Base-by-base conservation (phyloP, 2,888 invertebrate genomes). In the Hypomecis punctinalis region DNA sequence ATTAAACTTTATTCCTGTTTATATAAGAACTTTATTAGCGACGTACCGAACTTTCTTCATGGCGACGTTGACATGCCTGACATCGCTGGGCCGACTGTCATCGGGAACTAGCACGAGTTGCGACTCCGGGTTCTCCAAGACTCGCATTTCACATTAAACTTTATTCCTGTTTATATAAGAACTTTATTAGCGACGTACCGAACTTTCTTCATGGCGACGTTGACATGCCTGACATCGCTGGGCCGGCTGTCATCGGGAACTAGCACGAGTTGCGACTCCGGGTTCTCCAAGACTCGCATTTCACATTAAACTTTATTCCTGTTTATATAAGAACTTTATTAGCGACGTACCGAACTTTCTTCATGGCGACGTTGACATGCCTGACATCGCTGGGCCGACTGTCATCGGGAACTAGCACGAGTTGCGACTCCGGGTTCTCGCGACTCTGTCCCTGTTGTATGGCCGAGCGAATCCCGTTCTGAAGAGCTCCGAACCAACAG, bases 401-500 rank as follows among this genome's bases (percentile, higher is more conserved):
- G 59, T 89, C 80, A 68, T 90, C 89, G 6, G 88, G 84, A 67
- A 90, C 90, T 0, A 90, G 76, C 65, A 90, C 84, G 0, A 86
- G 80, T 77, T 86, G 91, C n/a, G 89, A 82, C 66, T 90, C 90
- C 0, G 89, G 86, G 68, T 87, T 79, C 74, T 93, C 91, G 0
- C 92, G 80, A 64, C 94, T 91, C 75, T 93, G 91, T 0, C 95
- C 94, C 70, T 94, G 93, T 76, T 97, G 96, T 75, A 97, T 95
- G 10, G 98, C 98, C 11, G 96, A 96, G 3, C 97, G 96, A 74
- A 98, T 98, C 33, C 97, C 97, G 77, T 96, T 95, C 85, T 99
- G 99, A 75, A 99, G 93, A 0, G 99, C 97, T 3, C 95, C 92
- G 57, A 98, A 96, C 99, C 99, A 99, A 11, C 95, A 94, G 73